Evolutionary conservation across 1,140 invertebrate species (phyloP).

Genomic region (Papilio xuthus): DNA sequence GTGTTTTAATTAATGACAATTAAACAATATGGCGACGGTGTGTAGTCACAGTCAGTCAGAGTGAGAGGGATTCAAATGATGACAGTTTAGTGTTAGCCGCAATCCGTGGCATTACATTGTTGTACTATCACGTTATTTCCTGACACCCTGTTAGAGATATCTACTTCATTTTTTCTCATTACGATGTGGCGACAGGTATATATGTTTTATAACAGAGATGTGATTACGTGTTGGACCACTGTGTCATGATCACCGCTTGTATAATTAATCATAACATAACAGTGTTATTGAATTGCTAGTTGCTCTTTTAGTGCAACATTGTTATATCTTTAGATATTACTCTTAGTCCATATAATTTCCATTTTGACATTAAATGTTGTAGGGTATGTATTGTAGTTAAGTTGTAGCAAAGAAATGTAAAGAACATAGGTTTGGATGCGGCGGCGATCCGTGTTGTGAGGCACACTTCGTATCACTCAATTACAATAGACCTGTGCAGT

Average conservation of each 20-base stretch:
- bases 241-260: neutral
- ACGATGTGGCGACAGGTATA: neutral
- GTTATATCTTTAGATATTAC: too few species aligned
- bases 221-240: neutral
- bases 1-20: constrained; percentile 13
- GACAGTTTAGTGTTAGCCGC: neutral
- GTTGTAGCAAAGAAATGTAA: neutral
- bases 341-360: too few species aligned
- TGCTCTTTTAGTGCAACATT: neutral
- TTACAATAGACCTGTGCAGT: neutral
- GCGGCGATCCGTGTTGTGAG: too few species aligned
- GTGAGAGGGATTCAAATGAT: neutral
- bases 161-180: too few species aligned
- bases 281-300: neutral
- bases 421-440: neutral
- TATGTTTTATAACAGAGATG: neutral
- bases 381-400: too few species aligned
- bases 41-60: too few species aligned
- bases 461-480: neutral
- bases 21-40: neutral
- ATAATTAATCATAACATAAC: neutral
- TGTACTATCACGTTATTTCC: neutral
- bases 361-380: too few species aligned
- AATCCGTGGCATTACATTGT: neutral
- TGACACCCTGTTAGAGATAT: neutral